These are phyloP conservation scores for Pedionomus torquatus DNA, from an alignment of 2,113 vertebrate genomes.

Conservation along the genomic window DNA sequence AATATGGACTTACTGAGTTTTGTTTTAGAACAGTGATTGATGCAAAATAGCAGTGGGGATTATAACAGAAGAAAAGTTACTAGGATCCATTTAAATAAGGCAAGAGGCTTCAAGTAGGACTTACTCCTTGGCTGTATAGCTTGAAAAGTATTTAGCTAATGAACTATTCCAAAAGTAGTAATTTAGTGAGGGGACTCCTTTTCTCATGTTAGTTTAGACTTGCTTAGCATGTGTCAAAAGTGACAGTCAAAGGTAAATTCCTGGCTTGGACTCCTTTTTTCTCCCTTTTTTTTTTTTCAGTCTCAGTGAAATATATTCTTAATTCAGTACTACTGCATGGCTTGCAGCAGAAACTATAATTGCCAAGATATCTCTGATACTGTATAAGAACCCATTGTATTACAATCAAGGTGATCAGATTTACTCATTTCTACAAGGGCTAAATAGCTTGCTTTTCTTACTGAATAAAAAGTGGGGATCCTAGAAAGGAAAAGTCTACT, in stretches of 20 bases:
- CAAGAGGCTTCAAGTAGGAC: neutral
- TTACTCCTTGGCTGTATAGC: neutral
- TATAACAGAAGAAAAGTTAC: neutral
- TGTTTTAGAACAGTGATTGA: slow-evolving; percentile 9
- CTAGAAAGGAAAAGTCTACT: neutral
- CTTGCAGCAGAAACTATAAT: neutral
- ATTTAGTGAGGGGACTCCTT: neutral
- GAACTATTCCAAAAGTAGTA: slow-evolving; percentile 37
- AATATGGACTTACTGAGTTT: neutral
- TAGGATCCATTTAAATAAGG: neutral
- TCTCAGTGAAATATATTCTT: neutral
- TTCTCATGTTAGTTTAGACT: neutral
- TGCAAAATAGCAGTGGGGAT: neutral
- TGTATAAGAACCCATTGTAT: neutral
- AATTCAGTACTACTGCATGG: neutral
- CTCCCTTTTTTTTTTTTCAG: neutral
- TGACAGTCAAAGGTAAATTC: neutral
- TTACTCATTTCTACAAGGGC: neutral
- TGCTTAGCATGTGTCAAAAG: neutral
- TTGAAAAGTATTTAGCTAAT: slow-evolving; percentile 29
- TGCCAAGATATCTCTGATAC: neutral
- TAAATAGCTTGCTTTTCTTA: neutral
- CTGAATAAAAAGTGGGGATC: neutral
- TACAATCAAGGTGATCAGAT: neutral
- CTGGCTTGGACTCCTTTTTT: neutral